Conservation (phyloP, 2,888 invertebrate genomes). For the Caenorhabditis panamensis region DNA sequence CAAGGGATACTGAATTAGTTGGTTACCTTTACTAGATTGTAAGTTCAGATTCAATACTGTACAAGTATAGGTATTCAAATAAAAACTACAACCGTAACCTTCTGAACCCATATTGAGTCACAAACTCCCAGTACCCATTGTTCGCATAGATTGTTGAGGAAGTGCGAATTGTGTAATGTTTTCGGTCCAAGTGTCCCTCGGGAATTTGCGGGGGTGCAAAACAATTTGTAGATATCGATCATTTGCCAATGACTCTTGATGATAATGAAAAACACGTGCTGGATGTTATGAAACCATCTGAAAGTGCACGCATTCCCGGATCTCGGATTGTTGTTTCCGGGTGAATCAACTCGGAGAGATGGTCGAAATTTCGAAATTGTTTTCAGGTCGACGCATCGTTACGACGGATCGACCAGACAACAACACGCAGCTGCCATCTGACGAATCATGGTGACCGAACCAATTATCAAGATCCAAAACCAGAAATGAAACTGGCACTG, state of each 20-base stretch:
- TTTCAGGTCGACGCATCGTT: constrained; percentile 17
- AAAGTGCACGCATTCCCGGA: neutral
- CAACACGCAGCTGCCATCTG: constrained; percentile 26
- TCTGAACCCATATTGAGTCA: too few species aligned
- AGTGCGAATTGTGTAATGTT: constrained; percentile 18
- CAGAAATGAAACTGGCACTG: too few species aligned
- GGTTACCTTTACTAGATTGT: too few species aligned
- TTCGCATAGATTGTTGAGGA: neutral
- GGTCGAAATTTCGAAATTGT: constrained; percentile 11
- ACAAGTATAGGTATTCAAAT: too few species aligned
- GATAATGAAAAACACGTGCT: constrained; percentile 17
- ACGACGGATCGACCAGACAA: constrained; percentile 27
- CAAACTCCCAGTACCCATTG: too few species aligned
- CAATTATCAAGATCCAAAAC: constrained; percentile 6
- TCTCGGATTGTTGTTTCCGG: neutral
- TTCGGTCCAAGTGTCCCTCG: neutral
- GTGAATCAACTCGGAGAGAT: neutral
- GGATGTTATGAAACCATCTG: neutral
- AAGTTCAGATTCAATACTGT: too few species aligned
- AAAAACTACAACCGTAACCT: too few species aligned
- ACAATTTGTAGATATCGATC: constrained; percentile 3
- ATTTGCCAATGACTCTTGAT: neutral
- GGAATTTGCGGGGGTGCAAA: constrained; percentile 3
- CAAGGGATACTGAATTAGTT: too few species aligned
- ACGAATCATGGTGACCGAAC: constrained; percentile 29